Base-by-base conservation (phyloP, 2,797 vertebrate species). In the Chiroxiphia lanceolata region DNA sequence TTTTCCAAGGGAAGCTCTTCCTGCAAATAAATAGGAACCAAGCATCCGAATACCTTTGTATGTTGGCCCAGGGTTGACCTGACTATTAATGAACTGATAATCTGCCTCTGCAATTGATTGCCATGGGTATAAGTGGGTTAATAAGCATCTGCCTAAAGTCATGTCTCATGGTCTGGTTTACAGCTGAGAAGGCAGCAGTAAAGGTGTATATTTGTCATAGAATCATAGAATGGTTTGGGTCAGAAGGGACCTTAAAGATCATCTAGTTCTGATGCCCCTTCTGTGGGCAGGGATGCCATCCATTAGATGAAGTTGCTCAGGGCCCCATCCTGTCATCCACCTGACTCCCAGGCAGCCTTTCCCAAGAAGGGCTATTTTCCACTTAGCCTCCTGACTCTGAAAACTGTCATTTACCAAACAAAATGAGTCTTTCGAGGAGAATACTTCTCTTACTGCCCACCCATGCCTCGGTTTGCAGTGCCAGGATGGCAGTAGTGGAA, bases 381-480 rank as follows among this genome's bases (percentile, higher is more conserved):
- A 19, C 22, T 44, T 54, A 22, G 6, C 18, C 15, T 70, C 5
- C 25, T 40, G 22, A 13, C 15, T 61, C n/a, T 64, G n/a, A 81
- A 75, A 70, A 64, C 20, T 60, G 13, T 36, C 1, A 4, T 74
- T 84, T 63, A 54, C 38, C 5, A 36, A 82, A 56, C 13, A 53
- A 60, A 74, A 34, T 9, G 0, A 23, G 54, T 45, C 10, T 79
- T 79, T 57, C 16, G 54, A 61, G 25, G 23, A 53, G 16, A 93
- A 9, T 0, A 0, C 6, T 51, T 1, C 15, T 79, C 34, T 78
- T 60, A 19, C 2, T 34, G 4, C 31, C 1, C 0, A 13, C 29
- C 57, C 0, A 4, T 40, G 18, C 26, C 54, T 84, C 4, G 3
- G 31, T 74, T 77, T 93, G 74, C 29, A 60, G 6, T 57, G 18